phyloP scores from a whole-genome alignment of 2,113 vertebrate species.

The Ptychochromis oligacanthus region DNA sequence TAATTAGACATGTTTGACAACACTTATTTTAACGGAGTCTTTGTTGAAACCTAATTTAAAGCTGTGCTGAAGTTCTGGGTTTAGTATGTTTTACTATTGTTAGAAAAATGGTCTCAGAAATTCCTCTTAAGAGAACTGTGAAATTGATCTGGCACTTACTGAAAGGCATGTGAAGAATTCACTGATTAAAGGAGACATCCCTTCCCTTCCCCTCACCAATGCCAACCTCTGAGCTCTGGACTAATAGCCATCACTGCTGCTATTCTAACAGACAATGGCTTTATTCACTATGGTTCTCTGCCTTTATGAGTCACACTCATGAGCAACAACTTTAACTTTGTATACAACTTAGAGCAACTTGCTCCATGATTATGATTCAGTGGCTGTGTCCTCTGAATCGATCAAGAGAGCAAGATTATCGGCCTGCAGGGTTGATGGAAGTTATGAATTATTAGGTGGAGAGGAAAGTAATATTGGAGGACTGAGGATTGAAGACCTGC shows the following conservation, averaged over 20 bases:
- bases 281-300: not conserved
- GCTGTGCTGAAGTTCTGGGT: not conserved
- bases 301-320: constrained; percentile 25
- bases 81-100: constrained; percentile 17
- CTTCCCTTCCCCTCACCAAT: constrained; percentile 46
- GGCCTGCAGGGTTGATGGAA: constrained; percentile 63
- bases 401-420: constrained; percentile 56
- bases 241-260: constrained; percentile 47
- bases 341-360: constrained; percentile 36
- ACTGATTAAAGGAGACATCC: constrained; percentile 67
- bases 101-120: constrained; percentile 21
- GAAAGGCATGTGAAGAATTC: constrained; percentile 44
- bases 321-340: constrained; percentile 54
- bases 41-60: constrained; percentile 6
- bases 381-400: constrained; percentile 44
- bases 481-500: constrained; percentile 54
- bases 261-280: not conserved
- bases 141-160: constrained; percentile 67
- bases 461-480: constrained; percentile 64
- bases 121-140: constrained; percentile 32
- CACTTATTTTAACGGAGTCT: not conserved
- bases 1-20: not conserved
- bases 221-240: constrained; percentile 29
- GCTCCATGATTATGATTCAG: constrained; percentile 64
- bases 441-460: constrained; percentile 70